Evolutionary conservation across 2,888 invertebrate species (phyloP).

Genomic region (Hemistola chrysoprasaria): DNA sequence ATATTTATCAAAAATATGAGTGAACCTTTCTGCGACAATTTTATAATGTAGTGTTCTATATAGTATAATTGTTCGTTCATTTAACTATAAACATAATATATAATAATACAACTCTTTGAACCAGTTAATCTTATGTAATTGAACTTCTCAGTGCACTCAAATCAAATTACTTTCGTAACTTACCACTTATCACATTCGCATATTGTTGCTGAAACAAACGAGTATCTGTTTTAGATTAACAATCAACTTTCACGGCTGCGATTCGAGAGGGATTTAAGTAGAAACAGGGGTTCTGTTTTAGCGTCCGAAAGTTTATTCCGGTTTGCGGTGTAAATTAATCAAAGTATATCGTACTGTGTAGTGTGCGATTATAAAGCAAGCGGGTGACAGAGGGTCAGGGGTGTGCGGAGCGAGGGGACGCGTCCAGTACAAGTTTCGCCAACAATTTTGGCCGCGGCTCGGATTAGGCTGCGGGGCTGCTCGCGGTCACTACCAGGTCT

Average conservation of each 20-base stretch:
- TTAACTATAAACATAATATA: no score
- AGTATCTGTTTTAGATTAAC: slow-evolving; percentile 63
- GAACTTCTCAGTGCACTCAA: no score
- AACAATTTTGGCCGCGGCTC: slow-evolving; percentile 65
- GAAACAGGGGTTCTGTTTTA: slow-evolving; percentile 71
- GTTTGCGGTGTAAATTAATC: slow-evolving; percentile 74
- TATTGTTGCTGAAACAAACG: slow-evolving; percentile 44
- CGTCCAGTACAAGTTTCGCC: slow-evolving; percentile 64
- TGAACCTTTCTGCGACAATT: no score
- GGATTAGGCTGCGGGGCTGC: slow-evolving; percentile 67
- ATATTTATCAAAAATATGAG: no score
- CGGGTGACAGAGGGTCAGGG: slow-evolving; percentile 39
- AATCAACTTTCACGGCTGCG: slow-evolving; percentile 59
- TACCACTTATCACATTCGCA: slow-evolving; percentile 38
- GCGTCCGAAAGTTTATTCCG: slow-evolving; percentile 65
- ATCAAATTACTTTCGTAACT: no score
- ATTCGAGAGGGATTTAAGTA: slow-evolving; percentile 57
- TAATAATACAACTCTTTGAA: no score
- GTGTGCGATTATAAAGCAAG: slow-evolving; percentile 66
- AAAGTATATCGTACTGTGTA: slow-evolving; percentile 64
- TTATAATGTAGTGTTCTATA: no score
- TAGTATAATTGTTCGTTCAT: no score
- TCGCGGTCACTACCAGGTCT: slow-evolving; percentile 72
- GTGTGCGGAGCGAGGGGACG: slow-evolving; percentile 24
- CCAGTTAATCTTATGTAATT: no score